phyloP scores from a whole-genome alignment of 2,888 invertebrate genomes.

The Pseudococcus longispinus region DNA sequence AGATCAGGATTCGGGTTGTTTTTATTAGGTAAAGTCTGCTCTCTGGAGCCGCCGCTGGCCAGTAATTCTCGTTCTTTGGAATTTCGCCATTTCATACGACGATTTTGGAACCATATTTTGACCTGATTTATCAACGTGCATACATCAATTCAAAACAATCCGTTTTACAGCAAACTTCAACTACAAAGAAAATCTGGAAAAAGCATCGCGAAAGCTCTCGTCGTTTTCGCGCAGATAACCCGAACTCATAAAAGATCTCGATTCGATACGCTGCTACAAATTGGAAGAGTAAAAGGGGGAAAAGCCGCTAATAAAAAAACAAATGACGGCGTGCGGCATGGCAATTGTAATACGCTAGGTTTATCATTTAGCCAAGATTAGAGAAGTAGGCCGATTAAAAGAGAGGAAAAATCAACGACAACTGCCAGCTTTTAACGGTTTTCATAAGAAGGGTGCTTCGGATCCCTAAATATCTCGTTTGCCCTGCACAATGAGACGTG shows the following conservation, averaged over 20 bases:
- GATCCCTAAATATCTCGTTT: slow-evolving; percentile 55
- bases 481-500: slow-evolving; percentile 51
- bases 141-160: background rate
- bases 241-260: slow-evolving; percentile 32
- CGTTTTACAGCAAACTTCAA: background rate
- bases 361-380: slow-evolving; percentile 52
- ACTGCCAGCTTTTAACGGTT: slow-evolving; percentile 53
- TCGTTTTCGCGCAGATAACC: background rate
- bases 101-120: slow-evolving; percentile 94
- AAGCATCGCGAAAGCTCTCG: background rate
- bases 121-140: slow-evolving; percentile 69
- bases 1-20: slow-evolving; percentile 95
- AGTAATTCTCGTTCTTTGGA: slow-evolving; percentile 94
- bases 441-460: slow-evolving; percentile 54
- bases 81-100: slow-evolving; percentile 99
- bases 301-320: slow-evolving; percentile 42
- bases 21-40: slow-evolving; percentile 94
- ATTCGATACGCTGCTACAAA: slow-evolving; percentile 6
- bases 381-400: slow-evolving; percentile 53
- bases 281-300: background rate
- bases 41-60: slow-evolving; percentile 90
- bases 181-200: background rate
- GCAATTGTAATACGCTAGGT: slow-evolving; percentile 34
- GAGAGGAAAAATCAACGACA: slow-evolving; percentile 44
- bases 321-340: background rate